These are phyloP conservation scores for Hemithea aestivaria DNA, from an alignment of 2,888 invertebrate genomes.

Conservation along the genomic window DNA sequence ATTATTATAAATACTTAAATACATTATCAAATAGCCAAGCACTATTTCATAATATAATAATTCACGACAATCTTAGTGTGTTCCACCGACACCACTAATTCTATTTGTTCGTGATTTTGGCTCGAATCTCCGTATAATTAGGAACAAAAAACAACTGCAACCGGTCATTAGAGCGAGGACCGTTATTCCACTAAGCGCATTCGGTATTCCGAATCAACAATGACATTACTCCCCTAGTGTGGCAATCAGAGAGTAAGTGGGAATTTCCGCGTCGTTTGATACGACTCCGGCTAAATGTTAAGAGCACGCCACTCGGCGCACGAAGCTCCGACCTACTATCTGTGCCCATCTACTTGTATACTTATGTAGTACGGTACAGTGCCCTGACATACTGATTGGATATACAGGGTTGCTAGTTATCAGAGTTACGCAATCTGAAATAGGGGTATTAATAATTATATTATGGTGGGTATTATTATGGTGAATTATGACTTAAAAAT, in stretches of 20 bases:
- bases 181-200: constrained; percentile 64
- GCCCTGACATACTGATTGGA: constrained; percentile 38
- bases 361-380: constrained; percentile 1
- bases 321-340: constrained; percentile 45
- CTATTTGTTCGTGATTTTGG: too few relatives aligned
- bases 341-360: constrained; percentile 25
- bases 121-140: not conserved
- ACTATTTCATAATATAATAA: too few relatives aligned
- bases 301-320: constrained; percentile 58
- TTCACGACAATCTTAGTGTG: too few relatives aligned
- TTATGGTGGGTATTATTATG: too few relatives aligned
- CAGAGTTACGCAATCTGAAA: too few relatives aligned
- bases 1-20: too few relatives aligned
- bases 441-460: too few relatives aligned
- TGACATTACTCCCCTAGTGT: constrained; percentile 75
- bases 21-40: too few relatives aligned
- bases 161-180: constrained; percentile 36
- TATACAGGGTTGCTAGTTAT: too few relatives aligned
- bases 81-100: too few relatives aligned
- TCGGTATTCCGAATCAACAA: constrained; percentile 73
- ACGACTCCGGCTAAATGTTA: constrained; percentile 72
- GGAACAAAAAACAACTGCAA: constrained; percentile 35
- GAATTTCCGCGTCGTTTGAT: constrained; percentile 76
- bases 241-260: constrained; percentile 76
- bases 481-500: too few relatives aligned